phyloP scores from a whole-genome alignment of 2,888 invertebrate species.

The Drosophila mimetica region DNA sequence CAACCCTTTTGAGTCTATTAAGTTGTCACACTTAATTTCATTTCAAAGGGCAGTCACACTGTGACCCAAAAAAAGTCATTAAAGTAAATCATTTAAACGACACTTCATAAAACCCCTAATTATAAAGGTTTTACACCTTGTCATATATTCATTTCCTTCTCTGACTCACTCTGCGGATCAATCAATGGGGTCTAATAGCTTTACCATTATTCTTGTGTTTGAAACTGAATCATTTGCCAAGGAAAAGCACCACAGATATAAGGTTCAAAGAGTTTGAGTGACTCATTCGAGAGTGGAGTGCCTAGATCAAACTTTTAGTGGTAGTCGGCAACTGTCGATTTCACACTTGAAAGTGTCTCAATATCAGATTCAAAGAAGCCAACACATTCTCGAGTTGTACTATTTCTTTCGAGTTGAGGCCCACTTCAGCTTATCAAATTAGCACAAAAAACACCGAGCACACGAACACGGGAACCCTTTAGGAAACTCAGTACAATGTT shows the following conservation, averaged over 20 bases:
- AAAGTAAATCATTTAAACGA: background rate
- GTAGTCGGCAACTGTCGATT: constrained; percentile 19
- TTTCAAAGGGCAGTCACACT: too few species aligned
- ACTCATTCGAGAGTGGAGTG: constrained; percentile 2
- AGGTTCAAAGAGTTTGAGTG: background rate
- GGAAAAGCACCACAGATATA: background rate
- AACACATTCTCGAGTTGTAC: constrained; percentile 17
- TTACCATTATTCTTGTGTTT: background rate
- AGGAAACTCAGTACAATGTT: constrained; percentile 4
- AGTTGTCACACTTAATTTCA: background rate
- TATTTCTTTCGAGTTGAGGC: constrained; percentile 11
- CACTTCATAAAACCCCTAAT: background rate
- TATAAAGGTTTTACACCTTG: background rate
- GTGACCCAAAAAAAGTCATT: too few species aligned
- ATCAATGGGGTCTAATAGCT: background rate
- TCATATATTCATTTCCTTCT: background rate
- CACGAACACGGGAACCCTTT: constrained; percentile 7
- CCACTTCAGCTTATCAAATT: constrained; percentile 54
- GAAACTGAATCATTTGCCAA: constrained; percentile 8
- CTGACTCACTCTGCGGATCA: background rate
- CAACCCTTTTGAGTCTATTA: background rate
- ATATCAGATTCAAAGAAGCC: constrained; percentile 14
- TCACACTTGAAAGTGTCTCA: constrained; percentile 55
- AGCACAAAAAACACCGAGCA: constrained; percentile 28
- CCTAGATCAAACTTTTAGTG: constrained; percentile 3